These are phyloP conservation scores for Lithobates sylvaticus DNA, from an alignment of 2,797 vertebrate species.

Conservation along the genomic window DNA sequence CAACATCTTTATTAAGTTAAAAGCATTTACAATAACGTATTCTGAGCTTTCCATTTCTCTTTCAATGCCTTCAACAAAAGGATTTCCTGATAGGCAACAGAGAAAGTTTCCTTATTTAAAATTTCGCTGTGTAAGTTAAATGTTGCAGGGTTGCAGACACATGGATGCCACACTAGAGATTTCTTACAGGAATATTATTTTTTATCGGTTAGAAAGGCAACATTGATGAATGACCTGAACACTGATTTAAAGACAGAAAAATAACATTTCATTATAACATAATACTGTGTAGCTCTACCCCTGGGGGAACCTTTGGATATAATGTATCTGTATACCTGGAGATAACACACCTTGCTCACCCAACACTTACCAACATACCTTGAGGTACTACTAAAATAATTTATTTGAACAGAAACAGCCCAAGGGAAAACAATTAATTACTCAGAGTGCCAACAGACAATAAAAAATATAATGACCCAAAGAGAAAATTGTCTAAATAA, in stretches of 20 bases:
- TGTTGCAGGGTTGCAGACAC: not conserved
- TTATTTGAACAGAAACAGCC: no score
- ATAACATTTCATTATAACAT: not conserved
- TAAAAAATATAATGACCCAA: no score
- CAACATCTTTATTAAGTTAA: constrained; percentile 80
- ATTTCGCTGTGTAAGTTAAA: constrained; percentile 1
- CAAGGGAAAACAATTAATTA: no score
- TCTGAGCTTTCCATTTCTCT: constrained; percentile 72
- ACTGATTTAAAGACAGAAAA: not conserved
- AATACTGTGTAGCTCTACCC: no score
- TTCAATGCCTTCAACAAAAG: constrained; percentile 73
- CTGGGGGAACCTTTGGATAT: no score
- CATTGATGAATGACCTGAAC: not conserved
- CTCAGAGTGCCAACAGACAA: no score
- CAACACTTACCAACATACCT: no score
- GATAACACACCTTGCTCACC: no score
- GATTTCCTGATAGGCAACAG: constrained; percentile 69
- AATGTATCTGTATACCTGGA: no score
- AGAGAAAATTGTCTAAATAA: no score
- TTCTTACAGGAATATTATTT: not conserved
- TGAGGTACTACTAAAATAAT: no score
- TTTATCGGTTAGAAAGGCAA: not conserved
- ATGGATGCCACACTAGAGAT: constrained; percentile 9
- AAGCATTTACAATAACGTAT: constrained; percentile 68
- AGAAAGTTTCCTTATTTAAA: constrained; percentile 61